These are phyloP conservation scores for Propithecus deckenii DNA, from an alignment of 2,797 vertebrate species.

Conservation along the genomic window DNA sequence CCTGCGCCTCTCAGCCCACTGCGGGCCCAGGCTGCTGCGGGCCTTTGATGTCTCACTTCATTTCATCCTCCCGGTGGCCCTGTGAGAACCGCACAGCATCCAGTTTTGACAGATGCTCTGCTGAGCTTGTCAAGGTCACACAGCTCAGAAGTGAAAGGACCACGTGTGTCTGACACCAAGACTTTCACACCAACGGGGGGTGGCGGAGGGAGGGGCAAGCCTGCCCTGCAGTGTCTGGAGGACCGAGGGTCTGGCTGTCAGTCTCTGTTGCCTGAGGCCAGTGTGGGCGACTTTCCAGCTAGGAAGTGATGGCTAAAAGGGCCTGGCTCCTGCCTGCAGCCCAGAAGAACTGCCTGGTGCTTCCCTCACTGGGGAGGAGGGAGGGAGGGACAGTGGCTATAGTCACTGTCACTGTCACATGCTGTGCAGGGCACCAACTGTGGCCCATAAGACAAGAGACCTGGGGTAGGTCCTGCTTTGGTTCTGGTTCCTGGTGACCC, in stretches of 20 bases:
- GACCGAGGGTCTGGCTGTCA: background rate
- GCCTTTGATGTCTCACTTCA: background rate
- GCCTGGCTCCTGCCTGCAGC: background rate
- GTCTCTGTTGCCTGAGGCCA: background rate
- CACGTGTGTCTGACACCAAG: background rate
- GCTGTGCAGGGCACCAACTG: background rate
- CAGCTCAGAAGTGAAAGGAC: background rate
- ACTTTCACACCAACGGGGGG: background rate
- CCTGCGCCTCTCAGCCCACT: accelerated
- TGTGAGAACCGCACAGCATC: background rate
- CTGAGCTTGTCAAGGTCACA: background rate
- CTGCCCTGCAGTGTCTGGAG: background rate
- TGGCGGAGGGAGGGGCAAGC: too few species aligned
- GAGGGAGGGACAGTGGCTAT: too few species aligned
- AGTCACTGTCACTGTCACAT: background rate
- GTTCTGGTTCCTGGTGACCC: background rate
- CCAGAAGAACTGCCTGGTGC: background rate
- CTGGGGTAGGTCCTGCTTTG: background rate
- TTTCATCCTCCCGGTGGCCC: background rate
- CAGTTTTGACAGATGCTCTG: constrained; percentile 26
- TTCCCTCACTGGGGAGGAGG: background rate
- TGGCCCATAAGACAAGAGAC: background rate
- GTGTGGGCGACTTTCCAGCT: background rate
- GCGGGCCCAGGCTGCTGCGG: background rate
- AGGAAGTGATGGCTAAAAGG: background rate